phyloP scores from a whole-genome alignment of 1,140 invertebrate species.

The Platyura marginata region DNA sequence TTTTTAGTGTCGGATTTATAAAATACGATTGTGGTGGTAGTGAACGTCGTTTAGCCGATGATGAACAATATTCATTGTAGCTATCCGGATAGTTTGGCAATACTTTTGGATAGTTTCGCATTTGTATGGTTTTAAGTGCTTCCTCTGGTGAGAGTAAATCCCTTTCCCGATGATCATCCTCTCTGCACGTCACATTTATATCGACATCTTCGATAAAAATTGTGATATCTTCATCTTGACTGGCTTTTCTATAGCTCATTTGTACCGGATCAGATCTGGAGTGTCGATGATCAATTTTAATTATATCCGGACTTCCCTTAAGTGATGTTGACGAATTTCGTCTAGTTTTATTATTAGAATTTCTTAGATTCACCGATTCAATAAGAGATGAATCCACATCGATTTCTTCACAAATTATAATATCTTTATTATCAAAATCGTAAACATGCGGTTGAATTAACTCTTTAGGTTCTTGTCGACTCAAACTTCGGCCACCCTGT shows the following conservation, averaged over 20 bases:
- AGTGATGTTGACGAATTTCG: slow-evolving; percentile 9
- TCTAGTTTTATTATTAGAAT: slow-evolving; percentile 10
- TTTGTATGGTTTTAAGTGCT: slow-evolving; percentile 47
- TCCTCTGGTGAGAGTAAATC: slow-evolving; percentile 40
- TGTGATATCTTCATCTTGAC: slow-evolving; percentile 26
- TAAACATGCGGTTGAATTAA: slow-evolving; percentile 15
- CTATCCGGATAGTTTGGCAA: slow-evolving; percentile 44
- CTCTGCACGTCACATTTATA: slow-evolving; percentile 52
- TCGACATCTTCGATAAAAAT: slow-evolving; percentile 32
- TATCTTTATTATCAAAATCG: slow-evolving; percentile 10
- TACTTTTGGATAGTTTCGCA: slow-evolving; percentile 64
- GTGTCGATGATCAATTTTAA: slow-evolving; percentile 46
- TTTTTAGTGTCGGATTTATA: slow-evolving; percentile 17
- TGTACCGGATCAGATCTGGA: slow-evolving; percentile 52
- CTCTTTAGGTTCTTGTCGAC: slow-evolving; percentile 56
- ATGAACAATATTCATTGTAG: background rate
- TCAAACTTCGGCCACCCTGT: slow-evolving; percentile 44
- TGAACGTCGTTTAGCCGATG: slow-evolving; percentile 26
- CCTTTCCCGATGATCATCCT: slow-evolving; percentile 19
- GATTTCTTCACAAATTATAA: slow-evolving; percentile 22
- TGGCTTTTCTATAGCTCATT: slow-evolving; percentile 21
- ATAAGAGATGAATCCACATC: slow-evolving; percentile 15
- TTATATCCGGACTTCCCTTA: background rate
- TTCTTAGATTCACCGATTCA: slow-evolving; percentile 13
- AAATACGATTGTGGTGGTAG: slow-evolving; percentile 27